Conservation (phyloP, 2,797 vertebrate species). For the Platalea minor region DNA sequence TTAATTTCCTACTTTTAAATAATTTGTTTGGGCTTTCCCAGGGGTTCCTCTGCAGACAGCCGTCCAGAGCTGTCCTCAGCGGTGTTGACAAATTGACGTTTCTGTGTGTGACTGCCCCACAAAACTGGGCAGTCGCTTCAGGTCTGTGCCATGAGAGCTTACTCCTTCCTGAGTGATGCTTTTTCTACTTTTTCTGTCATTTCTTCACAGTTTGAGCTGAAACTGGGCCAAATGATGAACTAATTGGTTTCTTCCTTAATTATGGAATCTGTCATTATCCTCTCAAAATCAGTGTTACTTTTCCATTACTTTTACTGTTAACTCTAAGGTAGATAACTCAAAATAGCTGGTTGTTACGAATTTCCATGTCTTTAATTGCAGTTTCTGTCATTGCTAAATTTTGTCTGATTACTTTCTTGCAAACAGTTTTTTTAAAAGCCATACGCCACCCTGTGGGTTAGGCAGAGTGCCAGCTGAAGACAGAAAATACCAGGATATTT, state of each 20-base stretch:
- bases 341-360: background rate
- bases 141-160: background rate
- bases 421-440: background rate
- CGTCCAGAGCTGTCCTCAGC: background rate
- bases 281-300: conserved; percentile 1
- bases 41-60: background rate
- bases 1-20: background rate
- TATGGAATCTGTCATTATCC: conserved; percentile 12
- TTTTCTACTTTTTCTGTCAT: background rate
- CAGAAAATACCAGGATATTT: background rate
- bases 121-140: accelerated
- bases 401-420: background rate
- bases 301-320: background rate
- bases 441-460: background rate
- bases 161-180: background rate
- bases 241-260: conserved; percentile 6
- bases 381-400: background rate
- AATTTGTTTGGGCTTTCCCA: background rate
- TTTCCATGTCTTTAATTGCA: background rate
- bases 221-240: background rate
- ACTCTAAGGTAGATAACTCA: background rate
- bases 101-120: background rate
- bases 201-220: background rate
- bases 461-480: background rate
- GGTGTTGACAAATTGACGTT: accelerated